Evolutionary conservation across 2,888 invertebrate genomes (phyloP).

Genomic region (Callosobruchus maculatus): DNA sequence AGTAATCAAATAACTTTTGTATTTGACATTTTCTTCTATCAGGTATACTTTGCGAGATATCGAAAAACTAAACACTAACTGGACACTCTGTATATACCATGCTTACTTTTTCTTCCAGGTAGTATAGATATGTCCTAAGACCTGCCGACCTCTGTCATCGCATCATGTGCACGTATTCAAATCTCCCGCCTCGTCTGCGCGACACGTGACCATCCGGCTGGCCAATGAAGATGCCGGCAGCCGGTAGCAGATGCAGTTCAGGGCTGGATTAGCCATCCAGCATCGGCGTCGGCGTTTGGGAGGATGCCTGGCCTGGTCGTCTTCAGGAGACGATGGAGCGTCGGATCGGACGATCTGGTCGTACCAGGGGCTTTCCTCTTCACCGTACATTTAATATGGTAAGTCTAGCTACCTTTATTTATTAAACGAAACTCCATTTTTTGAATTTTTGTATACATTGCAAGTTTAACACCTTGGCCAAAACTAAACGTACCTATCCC

Average conservation of each 20-base stretch:
- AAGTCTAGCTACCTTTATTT: too few species aligned
- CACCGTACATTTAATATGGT: slow-evolving; percentile 75
- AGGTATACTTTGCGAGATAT: too few species aligned
- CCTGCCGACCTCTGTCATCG: neutral
- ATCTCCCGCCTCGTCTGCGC: neutral
- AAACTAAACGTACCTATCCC: too few species aligned
- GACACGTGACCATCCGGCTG: neutral
- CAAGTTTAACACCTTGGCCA: too few species aligned
- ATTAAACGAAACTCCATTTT: too few species aligned
- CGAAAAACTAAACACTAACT: too few species aligned
- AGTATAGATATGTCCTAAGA: neutral
- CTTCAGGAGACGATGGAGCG: slow-evolving; percentile 81
- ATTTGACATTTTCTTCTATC: too few species aligned
- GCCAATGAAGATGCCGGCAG: neutral
- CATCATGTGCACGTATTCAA: neutral
- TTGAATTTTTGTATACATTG: too few species aligned
- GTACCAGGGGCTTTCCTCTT: slow-evolving; percentile 77
- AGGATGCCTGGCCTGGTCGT: slow-evolving; percentile 82
- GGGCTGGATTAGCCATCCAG: neutral
- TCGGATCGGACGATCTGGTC: slow-evolving; percentile 84
- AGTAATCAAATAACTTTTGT: too few species aligned
- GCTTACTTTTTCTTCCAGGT: neutral
- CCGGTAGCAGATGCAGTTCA: neutral
- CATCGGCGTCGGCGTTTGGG: neutral
- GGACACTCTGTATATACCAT: too few species aligned